Evolutionary conservation across 2,888 invertebrate genomes (phyloP).

Genomic region (Dicyrtomina minuta): DNA sequence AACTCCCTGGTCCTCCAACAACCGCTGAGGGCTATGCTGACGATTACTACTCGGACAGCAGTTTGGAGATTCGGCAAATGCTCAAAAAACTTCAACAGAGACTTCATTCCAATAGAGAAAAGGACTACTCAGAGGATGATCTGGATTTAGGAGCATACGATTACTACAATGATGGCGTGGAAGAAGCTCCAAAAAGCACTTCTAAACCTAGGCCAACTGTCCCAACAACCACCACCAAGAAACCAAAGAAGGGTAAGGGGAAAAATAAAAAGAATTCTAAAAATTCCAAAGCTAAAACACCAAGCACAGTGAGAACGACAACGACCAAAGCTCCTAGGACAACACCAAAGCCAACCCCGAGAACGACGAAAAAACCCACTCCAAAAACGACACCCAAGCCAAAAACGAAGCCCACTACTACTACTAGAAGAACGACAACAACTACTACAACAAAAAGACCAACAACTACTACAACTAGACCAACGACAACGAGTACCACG

Average conservation of each 20-base stretch:
- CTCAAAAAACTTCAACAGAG: conserved; percentile 47
- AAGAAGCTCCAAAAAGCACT: neutral
- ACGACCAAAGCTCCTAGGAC: conserved; percentile 4
- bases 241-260: conserved; percentile 27
- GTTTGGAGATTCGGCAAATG: conserved; percentile 40
- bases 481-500: conserved; percentile 27
- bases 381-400: conserved; percentile 13
- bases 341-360: conserved; percentile 2
- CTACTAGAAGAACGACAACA: conserved; percentile 29
- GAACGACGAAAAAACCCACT: conserved; percentile 8
- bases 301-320: conserved; percentile 13
- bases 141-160: conserved; percentile 25
- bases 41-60: conserved; percentile 38
- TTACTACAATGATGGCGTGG: conserved; percentile 21
- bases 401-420: conserved; percentile 21
- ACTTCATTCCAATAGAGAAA: conserved; percentile 23
- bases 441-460: conserved; percentile 21
- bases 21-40: conserved; percentile 17
- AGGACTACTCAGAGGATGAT: conserved; percentile 26
- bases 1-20: conserved; percentile 4
- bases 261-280: conserved; percentile 13
- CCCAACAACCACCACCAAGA: conserved; percentile 25
- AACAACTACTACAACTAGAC: conserved; percentile 20
- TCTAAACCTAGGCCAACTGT: conserved; percentile 10
- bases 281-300: conserved; percentile 5